phyloP scores from a whole-genome alignment of 2,888 invertebrate species.

The Nowickia ferox region DNA sequence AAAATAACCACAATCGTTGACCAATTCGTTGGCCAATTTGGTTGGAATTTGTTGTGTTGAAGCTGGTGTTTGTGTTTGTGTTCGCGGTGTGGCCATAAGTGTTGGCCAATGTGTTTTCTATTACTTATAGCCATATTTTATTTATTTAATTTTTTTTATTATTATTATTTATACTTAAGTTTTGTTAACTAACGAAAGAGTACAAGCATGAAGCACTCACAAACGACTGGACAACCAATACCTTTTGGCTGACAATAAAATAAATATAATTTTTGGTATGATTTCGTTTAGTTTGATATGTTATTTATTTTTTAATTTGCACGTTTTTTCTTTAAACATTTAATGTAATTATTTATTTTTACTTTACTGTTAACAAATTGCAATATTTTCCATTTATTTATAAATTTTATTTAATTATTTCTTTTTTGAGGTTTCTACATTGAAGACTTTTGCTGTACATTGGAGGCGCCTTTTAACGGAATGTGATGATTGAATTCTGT shows the following conservation, averaged over 20 bases:
- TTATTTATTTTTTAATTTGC: constrained; percentile 35
- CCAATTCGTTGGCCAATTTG: constrained; percentile 54
- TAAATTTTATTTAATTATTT: neutral
- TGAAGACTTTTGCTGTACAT: neutral
- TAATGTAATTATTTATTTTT: constrained; percentile 15
- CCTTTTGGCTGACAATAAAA: constrained; percentile 14
- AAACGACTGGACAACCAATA: constrained; percentile 5
- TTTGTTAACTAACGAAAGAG: constrained; percentile 22
- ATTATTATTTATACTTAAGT: constrained; percentile 23
- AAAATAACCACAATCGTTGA: constrained; percentile 48
- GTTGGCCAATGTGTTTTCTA: constrained; percentile 53
- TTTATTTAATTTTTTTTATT: neutral
- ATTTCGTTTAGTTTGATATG: constrained; percentile 33
- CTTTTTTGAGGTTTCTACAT: constrained; percentile 9
- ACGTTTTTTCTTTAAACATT: constrained; percentile 35
- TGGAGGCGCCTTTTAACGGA: constrained; percentile 15
- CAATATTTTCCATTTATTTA: constrained; percentile 29
- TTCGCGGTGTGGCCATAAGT: constrained; percentile 56
- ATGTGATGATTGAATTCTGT: constrained; percentile 9
- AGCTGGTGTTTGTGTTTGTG: constrained; percentile 36
- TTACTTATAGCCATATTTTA: constrained; percentile 62
- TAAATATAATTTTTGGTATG: constrained; percentile 23
- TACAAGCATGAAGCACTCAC: constrained; percentile 2
- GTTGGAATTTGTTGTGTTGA: constrained; percentile 48
- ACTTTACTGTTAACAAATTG: constrained; percentile 28